These are phyloP conservation scores for Nymphalis urticae DNA, from an alignment of 2,888 invertebrate species.

Conservation along the genomic window DNA sequence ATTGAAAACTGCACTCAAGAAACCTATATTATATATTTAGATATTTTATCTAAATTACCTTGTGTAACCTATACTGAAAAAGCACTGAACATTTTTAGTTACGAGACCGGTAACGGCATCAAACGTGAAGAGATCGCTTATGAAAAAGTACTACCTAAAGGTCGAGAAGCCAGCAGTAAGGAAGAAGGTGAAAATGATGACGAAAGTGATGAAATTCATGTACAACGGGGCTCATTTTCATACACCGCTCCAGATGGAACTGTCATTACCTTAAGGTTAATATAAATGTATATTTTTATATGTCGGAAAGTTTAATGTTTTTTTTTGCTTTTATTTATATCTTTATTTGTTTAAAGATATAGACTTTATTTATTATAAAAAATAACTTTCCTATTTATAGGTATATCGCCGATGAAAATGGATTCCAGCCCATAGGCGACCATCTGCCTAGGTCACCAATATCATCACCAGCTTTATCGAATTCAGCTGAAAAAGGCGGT, in stretches of 20 bases:
- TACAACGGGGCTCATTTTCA: slow-evolving; percentile 85
- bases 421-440: slow-evolving; percentile 85
- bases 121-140: slow-evolving; percentile 87
- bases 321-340: no score
- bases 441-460: slow-evolving; percentile 79
- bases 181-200: slow-evolving; percentile 81
- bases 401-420: slow-evolving; percentile 88
- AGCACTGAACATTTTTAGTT: slow-evolving; percentile 67
- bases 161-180: slow-evolving; percentile 66
- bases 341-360: no score
- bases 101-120: slow-evolving; percentile 90
- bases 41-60: neutral
- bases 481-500: slow-evolving; percentile 51
- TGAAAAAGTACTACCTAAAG: slow-evolving; percentile 82
- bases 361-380: no score
- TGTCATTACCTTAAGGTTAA: slow-evolving; percentile 81
- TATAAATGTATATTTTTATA: neutral
- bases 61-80: neutral
- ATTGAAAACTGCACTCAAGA: no score
- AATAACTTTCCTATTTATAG: slow-evolving; percentile 50
- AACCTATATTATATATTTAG: no score
- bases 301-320: neutral
- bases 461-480: slow-evolving; percentile 35
- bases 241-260: slow-evolving; percentile 87
- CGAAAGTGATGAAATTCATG: slow-evolving; percentile 80